phyloP scores from a whole-genome alignment of 2,797 vertebrate species.

The Hafferia zeledoni region DNA sequence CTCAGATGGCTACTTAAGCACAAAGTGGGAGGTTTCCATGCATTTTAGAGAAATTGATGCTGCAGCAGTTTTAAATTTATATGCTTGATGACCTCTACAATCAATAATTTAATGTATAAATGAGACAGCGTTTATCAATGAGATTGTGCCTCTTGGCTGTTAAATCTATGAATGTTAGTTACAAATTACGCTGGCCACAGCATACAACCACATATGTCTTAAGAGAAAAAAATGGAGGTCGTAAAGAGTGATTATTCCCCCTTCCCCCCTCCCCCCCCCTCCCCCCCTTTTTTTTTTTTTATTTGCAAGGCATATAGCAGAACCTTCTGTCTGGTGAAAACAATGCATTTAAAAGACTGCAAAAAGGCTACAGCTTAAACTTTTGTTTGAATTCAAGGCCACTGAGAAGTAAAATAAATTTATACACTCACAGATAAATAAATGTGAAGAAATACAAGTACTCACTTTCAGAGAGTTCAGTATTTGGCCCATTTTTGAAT shows the following conservation, averaged over 20 bases:
- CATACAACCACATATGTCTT: neutral
- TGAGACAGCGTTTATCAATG: neutral
- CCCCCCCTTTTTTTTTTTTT: no score
- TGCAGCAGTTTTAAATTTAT: slow-evolving; percentile 19
- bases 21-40: neutral
- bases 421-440: neutral
- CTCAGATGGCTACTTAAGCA: slow-evolving; percentile 17
- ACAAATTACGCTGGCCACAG: neutral
- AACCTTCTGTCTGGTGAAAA: neutral
- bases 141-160: neutral
- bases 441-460: neutral
- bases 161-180: slow-evolving; percentile 26
- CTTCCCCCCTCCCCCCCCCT: fast-evolving
- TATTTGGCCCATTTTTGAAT: neutral
- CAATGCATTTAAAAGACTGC: neutral
- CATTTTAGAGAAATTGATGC: neutral
- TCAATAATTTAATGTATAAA: slow-evolving; percentile 35
- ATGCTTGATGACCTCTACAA: neutral
- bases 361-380: neutral
- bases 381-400: neutral
- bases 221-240: neutral
- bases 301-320: neutral
- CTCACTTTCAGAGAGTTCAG: neutral
- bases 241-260: neutral
- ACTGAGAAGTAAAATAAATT: neutral